A percentile compares a stretch with the other conserved stretches of the same genome.
Evolutionary conservation across 2,797 vertebrate species (phyloP).

Genomic region (Lepus townsendii): DNA sequence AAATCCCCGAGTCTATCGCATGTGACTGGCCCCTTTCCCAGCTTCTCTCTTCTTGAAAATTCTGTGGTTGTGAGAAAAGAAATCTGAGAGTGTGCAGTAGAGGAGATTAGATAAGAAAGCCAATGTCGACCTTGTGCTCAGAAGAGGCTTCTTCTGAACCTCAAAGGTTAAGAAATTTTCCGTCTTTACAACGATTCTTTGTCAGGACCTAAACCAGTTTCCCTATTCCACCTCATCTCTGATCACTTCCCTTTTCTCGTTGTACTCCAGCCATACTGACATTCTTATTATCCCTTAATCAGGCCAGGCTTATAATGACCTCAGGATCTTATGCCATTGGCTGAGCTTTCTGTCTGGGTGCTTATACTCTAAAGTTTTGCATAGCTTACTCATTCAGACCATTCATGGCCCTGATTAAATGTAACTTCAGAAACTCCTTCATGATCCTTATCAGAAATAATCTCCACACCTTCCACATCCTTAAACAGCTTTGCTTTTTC

Average conservation of each 20-base stretch:
- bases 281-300: neutral
- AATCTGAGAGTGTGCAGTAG: neutral
- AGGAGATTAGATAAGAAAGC: neutral
- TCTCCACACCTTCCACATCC: neutral
- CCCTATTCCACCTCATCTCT: neutral
- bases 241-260: neutral
- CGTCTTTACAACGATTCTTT: neutral
- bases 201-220: neutral
- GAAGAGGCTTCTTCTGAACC: neutral
- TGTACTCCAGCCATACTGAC: neutral
- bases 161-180: neutral
- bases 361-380: neutral
- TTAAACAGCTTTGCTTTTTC: neutral
- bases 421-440: neutral
- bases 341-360: neutral
- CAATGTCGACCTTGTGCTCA: neutral
- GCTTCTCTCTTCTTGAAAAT: neutral
- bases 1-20: neutral
- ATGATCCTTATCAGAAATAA: neutral
- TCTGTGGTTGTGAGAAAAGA: neutral
- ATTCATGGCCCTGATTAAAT: neutral
- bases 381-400: neutral
- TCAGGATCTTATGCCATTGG: no score
- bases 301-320: neutral
- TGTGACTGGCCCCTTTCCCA: neutral